phyloP scores from a whole-genome alignment of 1,140 invertebrate genomes.

The Steinernema feltiae region DNA sequence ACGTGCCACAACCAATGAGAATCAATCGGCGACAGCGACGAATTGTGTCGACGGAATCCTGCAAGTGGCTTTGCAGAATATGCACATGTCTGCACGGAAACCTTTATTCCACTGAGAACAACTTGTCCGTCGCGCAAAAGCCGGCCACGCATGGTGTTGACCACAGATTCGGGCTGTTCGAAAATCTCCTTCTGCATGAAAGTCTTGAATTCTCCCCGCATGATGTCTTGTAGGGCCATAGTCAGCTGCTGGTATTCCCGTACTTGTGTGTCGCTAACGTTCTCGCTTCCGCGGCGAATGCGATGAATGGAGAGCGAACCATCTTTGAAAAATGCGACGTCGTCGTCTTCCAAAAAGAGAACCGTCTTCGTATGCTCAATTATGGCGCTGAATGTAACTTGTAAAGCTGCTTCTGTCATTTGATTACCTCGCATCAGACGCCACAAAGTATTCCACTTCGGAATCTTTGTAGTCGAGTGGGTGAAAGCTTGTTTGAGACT shows the following conservation, averaged over 20 bases:
- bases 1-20: conserved; percentile 96
- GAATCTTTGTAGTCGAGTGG: conserved; percentile 73
- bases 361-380: conserved; percentile 94
- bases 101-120: conserved; percentile 76
- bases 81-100: conserved; percentile 8
- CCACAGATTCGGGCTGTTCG: conserved; percentile 96
- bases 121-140: conserved; percentile 73
- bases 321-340: conserved; percentile 65
- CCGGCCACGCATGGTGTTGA: conserved; percentile 98
- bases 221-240: conserved; percentile 98
- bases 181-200: conserved; percentile 99
- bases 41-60: conserved; percentile 92
- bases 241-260: conserved; percentile 93
- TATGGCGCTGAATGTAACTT: conserved; percentile 66
- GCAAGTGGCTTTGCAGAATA: conserved; percentile 44
- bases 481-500: conserved; percentile 62
- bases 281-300: conserved; percentile 68
- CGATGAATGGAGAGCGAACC: conserved; percentile 81
- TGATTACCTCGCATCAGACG: conserved; percentile 75
- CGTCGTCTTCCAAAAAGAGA: conserved; percentile 62
- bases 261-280: conserved; percentile 57
- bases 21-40: conserved; percentile 88
- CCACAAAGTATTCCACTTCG: conserved; percentile 98
- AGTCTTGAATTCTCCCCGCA: conserved; percentile 95
- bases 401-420: not conserved